Evolutionary conservation across 2,113 vertebrate species (phyloP), one percentile per base, ranked within the genome.

Genomic region (Mustelus asterias): DNA sequence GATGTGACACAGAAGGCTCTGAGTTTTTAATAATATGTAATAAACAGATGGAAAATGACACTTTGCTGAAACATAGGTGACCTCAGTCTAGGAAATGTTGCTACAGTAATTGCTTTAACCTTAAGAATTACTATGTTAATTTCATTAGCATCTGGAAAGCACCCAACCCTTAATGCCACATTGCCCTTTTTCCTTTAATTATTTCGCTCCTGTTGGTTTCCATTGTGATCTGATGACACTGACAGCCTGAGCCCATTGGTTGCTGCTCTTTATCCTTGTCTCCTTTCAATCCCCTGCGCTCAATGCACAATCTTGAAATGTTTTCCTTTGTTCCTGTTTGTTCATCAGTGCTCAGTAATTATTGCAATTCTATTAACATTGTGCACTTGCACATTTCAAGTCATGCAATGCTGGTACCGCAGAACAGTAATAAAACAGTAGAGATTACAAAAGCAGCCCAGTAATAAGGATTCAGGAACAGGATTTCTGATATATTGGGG

Each of bases 11-110:
- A 72, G 67, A 72, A 72, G 69, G 41, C 44, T 33, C 37, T 33
- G 94, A 33, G 69, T 95, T 70, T 95, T 95, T 95, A 95, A 95
- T 95, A 72, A 95, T 95, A 95, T 95, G 67, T 72, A 48, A 95
- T 95, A 95, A 95, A 95, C 94, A 95, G 67, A 70, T 95, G 94
- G 94, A 72, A 95, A 95, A 72, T 95, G 94, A 95, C 94, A 95
- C 94, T 95, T 95, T 72, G 48, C 94, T 95, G 67, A 95, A 95
- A 33, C 69, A 72, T 29, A 48, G 67, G 37, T 95, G 94, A 95
- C 94, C 94, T 95, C 54, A 76, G 41, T 95, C 41, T 54, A 26
- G 94, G 94, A 95, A 72, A 95, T 95, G 67, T 72, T 95, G 70
- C 69, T 72, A 33, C 69, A 16, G 94, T 95, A 95, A 95, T 95